Evolutionary conservation across 2,113 vertebrate species (phyloP), one percentile per base, ranked within the genome.

Genomic region (Brevimyrus niger): DNA sequence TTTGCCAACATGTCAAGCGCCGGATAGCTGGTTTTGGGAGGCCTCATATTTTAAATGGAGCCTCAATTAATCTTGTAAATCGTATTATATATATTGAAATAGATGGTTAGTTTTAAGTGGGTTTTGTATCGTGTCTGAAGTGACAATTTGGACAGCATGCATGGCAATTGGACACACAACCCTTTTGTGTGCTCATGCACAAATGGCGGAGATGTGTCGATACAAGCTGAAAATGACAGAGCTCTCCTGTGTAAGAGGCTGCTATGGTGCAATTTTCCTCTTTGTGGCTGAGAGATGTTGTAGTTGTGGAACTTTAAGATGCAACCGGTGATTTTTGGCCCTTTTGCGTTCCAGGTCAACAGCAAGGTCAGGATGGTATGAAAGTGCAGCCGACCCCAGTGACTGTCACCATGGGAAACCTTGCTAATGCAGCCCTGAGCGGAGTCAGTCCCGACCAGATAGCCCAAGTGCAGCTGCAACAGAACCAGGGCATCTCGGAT

Each of bases 381-480:
- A n/a, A 84, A n/a, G 69, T 89, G 91, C 92, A 93, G 92, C 17
- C 47, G 53, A 88, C 91, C 88, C 91, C 90, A 92, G 91, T 89
- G 42, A 48, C 55, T 3, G 90, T 93, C 93, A 95, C 97, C 58
- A 95, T 96, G 91, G 95, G 96, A 92, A 95, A 94, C 90, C 96
- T 97, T 93, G 94, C 97, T 92, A 97, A 96, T 92, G 95, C 96
- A 38, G 94, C 97, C 0, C 96, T 99, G 94, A 96, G 96, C 92
- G 96, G 96, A 89, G 96, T 97, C 94, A 99, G 98, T 94, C 97
- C 98, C 9, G 98, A 99, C 92, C 98, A 99, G 95, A 96, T 99
- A 94, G 97, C 97, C 44, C 98, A 98, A 86, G 97, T 99, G 90
- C 98, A 99, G 93, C 55, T 89, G 9, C 88, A 89, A 13, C 88